A percentile compares a stretch with the other conserved stretches of the same genome.
These are phyloP conservation scores for Coryphaenoides rupestris DNA, from an alignment of 2,113 vertebrate species.

Conservation along the genomic window DNA sequence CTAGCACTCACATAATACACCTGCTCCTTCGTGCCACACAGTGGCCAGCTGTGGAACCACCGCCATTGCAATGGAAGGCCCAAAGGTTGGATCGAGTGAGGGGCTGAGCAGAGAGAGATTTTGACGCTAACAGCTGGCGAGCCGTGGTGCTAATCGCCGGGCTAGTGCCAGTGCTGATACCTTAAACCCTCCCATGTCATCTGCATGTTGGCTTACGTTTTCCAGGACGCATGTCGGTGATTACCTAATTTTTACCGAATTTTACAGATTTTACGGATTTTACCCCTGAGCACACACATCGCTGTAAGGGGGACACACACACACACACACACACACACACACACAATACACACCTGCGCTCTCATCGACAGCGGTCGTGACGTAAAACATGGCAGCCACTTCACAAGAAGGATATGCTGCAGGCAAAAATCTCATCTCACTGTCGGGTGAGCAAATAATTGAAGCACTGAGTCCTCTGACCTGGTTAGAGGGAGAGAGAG, in stretches of 20 bases:
- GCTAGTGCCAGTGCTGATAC: neutral
- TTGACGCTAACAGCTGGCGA: constrained; percentile 31
- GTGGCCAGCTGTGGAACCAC: neutral
- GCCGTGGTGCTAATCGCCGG: too few species aligned
- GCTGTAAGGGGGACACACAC: neutral
- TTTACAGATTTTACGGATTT: constrained; percentile 17
- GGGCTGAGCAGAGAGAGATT: too few species aligned
- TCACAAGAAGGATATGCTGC: neutral
- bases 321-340: neutral
- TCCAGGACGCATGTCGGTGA: constrained; percentile 26
- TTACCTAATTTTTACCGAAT: constrained; percentile 8
- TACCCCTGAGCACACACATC: constrained; percentile 11
- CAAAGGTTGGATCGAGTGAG: too few species aligned
- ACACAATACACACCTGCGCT: neutral
- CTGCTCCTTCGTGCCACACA: too few species aligned
- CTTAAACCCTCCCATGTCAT: constrained; percentile 29
- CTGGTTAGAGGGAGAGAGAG: neutral
- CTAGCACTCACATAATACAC: too few species aligned
- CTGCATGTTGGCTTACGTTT: constrained; percentile 32
- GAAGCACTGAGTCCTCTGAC: neutral
- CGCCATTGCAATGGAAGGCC: too few species aligned
- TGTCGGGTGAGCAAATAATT: neutral
- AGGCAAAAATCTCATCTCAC: neutral
- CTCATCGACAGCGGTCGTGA: neutral
- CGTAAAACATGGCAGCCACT: neutral